These are phyloP conservation scores for Guaruba guarouba DNA, from an alignment of 2,113 vertebrate species.

Conservation along the genomic window DNA sequence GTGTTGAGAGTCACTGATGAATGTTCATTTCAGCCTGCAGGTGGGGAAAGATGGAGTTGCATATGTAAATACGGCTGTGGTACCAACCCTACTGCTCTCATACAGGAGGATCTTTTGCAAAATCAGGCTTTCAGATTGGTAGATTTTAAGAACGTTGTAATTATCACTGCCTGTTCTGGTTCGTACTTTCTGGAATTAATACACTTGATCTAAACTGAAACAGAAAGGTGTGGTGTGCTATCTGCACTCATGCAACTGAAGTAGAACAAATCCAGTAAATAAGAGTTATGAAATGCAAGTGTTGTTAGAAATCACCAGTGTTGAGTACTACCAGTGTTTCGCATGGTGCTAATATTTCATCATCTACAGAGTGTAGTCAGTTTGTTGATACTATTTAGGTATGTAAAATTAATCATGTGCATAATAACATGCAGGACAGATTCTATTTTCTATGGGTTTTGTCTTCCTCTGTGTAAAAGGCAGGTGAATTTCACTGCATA, in stretches of 20 bases:
- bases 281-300: neutral
- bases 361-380: neutral
- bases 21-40: constrained; percentile 38
- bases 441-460: neutral
- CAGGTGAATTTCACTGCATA: neutral
- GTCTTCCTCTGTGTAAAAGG: neutral
- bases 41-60: neutral
- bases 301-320: neutral
- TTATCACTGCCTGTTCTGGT: neutral
- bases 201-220: neutral
- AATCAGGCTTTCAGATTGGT: neutral
- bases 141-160: neutral
- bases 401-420: neutral
- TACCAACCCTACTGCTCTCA: accelerated
- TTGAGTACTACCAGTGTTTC: neutral
- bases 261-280: neutral
- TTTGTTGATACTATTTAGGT: neutral
- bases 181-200: neutral
- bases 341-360: neutral
- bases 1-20: constrained; percentile 20
- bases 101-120: neutral
- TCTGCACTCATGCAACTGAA: neutral
- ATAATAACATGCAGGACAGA: neutral
- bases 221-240: neutral
- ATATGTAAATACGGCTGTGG: neutral